A percentile compares a stretch with the other conserved stretches of the same genome.
Conservation (phyloP, 2,113 vertebrate species). For the Ibidorhyncha struthersii region DNA sequence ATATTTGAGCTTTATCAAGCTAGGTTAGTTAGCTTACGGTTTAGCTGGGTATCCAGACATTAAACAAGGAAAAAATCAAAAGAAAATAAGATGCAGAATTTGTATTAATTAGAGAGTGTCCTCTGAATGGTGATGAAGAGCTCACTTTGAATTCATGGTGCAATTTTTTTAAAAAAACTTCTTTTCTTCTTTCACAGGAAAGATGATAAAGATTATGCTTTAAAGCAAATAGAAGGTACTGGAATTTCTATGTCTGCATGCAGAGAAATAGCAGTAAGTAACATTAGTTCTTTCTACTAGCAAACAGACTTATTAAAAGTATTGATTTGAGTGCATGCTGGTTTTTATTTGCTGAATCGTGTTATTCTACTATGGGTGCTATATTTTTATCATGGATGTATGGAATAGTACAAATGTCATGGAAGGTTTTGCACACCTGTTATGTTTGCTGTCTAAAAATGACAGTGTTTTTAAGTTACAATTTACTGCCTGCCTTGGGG, state of each 20-base stretch:
- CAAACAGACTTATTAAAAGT: not conserved
- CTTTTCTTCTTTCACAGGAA: slow-evolving; percentile 87
- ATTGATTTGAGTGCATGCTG: not conserved
- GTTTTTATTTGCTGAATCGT: not conserved
- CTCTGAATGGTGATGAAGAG: not conserved
- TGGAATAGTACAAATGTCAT: not conserved
- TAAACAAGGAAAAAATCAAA: not conserved
- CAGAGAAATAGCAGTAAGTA: slow-evolving; percentile 99
- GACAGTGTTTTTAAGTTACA: not conserved
- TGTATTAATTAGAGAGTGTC: not conserved
- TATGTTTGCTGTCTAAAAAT: not conserved
- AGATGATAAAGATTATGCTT: slow-evolving; percentile 98
- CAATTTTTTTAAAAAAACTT: slow-evolving; percentile 21
- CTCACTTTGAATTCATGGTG: slow-evolving; percentile 6
- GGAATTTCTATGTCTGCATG: slow-evolving; percentile 99
- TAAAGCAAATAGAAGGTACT: slow-evolving; percentile 99
- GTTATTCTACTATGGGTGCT: not conserved
- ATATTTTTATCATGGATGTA: not conserved
- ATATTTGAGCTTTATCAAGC: not conserved
- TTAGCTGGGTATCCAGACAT: not conserved
- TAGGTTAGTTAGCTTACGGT: not conserved
- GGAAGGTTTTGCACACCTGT: not conserved
- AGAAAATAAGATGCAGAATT: not conserved
- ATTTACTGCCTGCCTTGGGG: not conserved
- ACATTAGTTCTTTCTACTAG: slow-evolving; percentile 40